Percentiles rank a stretch among this genome's conserved stretches.
These are phyloP conservation scores for Melanerpes formicivorus DNA, from an alignment of 2,113 vertebrate genomes.

Conservation along the genomic window DNA sequence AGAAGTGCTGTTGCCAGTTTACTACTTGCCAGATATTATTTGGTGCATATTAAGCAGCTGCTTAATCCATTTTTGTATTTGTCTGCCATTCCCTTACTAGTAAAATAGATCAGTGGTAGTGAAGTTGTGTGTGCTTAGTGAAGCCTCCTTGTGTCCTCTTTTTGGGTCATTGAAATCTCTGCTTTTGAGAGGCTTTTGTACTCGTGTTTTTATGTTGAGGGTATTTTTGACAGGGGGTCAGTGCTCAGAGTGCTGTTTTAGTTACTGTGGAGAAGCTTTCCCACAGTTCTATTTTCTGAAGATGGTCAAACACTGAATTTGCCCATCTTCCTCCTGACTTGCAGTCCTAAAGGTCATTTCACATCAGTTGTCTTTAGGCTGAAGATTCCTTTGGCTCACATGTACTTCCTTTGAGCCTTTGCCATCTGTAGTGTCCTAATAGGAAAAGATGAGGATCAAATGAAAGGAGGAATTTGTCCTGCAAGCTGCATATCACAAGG, in stretches of 20 bases:
- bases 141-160: neutral
- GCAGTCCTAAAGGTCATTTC: conserved; percentile 20
- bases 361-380: neutral
- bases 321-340: conserved; percentile 27
- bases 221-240: conserved; percentile 55
- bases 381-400: neutral
- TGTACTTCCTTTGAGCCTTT: neutral
- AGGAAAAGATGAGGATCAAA: neutral
- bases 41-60: neutral
- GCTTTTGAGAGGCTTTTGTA: conserved; percentile 49
- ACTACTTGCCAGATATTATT: neutral
- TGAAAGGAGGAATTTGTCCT: neutral
- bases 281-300: conserved; percentile 47
- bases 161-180: conserved; percentile 36
- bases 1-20: neutral
- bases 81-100: neutral
- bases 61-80: neutral
- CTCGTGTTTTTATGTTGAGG: conserved; percentile 25
- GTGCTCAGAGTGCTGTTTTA: conserved; percentile 33
- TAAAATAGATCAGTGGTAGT: neutral
- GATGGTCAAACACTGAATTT: conserved; percentile 19
- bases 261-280: conserved; percentile 65
- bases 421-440: neutral
- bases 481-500: neutral
- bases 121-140: neutral